Evolutionary conservation across 2,888 invertebrate genomes (phyloP).

Genomic region (Adelognathus sp.): DNA sequence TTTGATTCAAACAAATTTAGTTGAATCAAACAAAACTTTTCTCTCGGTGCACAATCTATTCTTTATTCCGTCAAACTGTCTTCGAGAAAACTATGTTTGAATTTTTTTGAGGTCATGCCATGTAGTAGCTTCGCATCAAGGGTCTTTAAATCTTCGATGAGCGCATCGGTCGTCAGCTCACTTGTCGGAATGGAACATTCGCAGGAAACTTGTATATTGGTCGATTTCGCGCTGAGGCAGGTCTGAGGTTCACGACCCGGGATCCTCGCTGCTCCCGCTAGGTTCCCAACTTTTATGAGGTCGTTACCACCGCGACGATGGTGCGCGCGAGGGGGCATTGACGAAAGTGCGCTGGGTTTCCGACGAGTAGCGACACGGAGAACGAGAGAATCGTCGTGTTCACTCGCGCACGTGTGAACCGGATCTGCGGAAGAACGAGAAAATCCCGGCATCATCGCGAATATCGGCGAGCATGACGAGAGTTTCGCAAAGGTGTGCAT

Average conservation of each 20-base stretch:
- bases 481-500: slow-evolving; percentile 16
- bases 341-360: slow-evolving; percentile 28
- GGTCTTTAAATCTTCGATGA: neutral
- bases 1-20: too few relatives aligned
- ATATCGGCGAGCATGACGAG: slow-evolving; percentile 18
- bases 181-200: neutral
- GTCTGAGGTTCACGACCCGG: slow-evolving; percentile 34
- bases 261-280: slow-evolving; percentile 62
- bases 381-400: slow-evolving; percentile 37
- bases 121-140: too few relatives aligned
- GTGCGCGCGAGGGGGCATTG: slow-evolving; percentile 61
- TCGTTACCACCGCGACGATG: slow-evolving; percentile 76
- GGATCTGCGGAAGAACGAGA: slow-evolving; percentile 32
- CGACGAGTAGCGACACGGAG: neutral
- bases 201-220: slow-evolving; percentile 27
- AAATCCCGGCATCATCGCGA: slow-evolving; percentile 22
- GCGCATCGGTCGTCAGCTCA: neutral
- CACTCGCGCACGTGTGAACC: slow-evolving; percentile 56
- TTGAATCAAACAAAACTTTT: too few relatives aligned
- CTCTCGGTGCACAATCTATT: too few relatives aligned
- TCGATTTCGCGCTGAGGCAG: slow-evolving; percentile 29
- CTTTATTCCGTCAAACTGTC: too few relatives aligned
- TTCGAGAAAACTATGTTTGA: too few relatives aligned
- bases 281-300: slow-evolving; percentile 77
- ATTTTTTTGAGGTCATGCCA: too few relatives aligned